These are phyloP conservation scores for Rhyacophila evoluta DNA, from an alignment of 2,888 invertebrate species.

Conservation along the genomic window DNA sequence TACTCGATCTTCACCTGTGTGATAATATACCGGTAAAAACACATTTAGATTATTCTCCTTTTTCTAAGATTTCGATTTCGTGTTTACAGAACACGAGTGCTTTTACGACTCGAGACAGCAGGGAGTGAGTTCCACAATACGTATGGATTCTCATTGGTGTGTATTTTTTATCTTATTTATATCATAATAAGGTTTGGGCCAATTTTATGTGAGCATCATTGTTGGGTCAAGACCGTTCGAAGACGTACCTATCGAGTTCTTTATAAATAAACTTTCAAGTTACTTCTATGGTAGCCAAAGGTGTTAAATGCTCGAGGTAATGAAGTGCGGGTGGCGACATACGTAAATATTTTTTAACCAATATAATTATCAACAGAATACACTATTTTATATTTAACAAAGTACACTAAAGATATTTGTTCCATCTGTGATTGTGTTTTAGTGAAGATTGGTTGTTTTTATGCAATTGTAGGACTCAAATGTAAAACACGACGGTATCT, in stretches of 20 bases:
- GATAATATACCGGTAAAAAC: neutral
- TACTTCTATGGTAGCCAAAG: neutral
- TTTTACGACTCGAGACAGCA: neutral
- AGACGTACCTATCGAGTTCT: neutral
- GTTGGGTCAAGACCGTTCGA: neutral
- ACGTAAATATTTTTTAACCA: no score
- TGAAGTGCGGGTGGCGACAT: neutral
- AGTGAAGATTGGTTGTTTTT: no score
- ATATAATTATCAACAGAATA: no score
- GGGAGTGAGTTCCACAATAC: neutral
- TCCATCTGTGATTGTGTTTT: no score
- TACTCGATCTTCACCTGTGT: neutral
- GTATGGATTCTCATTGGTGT: neutral
- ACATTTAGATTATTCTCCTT: neutral
- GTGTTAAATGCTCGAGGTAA: neutral
- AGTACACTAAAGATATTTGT: no score
- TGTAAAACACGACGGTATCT: no score
- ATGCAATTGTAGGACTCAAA: no score
- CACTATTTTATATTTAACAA: no score
- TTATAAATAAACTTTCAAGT: constrained; percentile 7
- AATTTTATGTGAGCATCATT: constrained; percentile 8
- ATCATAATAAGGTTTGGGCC: constrained; percentile 24
- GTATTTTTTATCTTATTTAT: constrained; percentile 6
- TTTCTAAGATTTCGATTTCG: constrained; percentile 1
- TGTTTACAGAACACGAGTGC: neutral